phyloP scores from a whole-genome alignment of 2,888 invertebrate species.

The Tromatobia lineatoria region DNA sequence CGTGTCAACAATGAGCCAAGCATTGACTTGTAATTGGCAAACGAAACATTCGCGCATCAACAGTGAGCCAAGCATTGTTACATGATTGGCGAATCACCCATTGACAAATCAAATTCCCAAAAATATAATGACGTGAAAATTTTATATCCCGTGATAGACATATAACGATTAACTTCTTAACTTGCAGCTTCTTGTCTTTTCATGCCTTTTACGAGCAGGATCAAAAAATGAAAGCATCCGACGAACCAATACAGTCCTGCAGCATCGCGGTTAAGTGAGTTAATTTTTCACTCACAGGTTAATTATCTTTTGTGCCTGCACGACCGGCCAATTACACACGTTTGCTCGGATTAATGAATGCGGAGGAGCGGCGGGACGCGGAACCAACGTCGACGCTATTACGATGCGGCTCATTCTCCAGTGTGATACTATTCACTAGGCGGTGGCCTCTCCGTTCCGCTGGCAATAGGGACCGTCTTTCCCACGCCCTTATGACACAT shows the following conservation, averaged over 20 bases:
- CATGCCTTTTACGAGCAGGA: background rate
- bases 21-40: no score
- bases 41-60: no score
- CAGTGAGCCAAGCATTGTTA: no score
- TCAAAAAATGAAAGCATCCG: background rate
- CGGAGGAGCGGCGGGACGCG: constrained; percentile 50
- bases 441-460: constrained; percentile 34
- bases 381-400: constrained; percentile 22
- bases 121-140: no score
- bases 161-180: no score
- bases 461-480: constrained; percentile 56
- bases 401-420: constrained; percentile 52
- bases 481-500: constrained; percentile 68
- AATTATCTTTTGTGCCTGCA: constrained; percentile 57
- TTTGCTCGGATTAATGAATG: constrained; percentile 71
- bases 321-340: constrained; percentile 68
- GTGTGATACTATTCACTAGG: constrained; percentile 40
- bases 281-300: constrained; percentile 47
- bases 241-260: constrained; percentile 30
- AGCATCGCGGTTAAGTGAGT: constrained; percentile 17
- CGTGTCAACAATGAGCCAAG: no score
- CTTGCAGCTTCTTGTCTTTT: background rate
- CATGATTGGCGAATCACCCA: no score
- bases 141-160: no score
- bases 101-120: no score